Conservation (phyloP, 2,797 vertebrate genomes). For the Synanceia verrucosa region DNA sequence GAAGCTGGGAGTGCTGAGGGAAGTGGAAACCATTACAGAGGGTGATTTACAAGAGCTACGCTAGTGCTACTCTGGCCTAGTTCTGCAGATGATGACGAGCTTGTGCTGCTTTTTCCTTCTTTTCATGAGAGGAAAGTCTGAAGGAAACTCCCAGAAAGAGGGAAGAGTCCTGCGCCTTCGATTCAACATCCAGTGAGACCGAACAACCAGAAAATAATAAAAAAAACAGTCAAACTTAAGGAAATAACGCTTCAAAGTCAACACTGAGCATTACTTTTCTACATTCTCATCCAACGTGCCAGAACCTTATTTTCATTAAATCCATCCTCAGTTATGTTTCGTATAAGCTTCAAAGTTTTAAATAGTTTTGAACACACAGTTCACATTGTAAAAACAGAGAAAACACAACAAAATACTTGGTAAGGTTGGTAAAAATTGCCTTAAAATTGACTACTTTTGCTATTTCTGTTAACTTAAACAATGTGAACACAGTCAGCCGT, state of each 20-base stretch:
- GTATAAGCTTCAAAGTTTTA: background rate
- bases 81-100: constrained; percentile 29
- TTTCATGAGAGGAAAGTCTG: constrained; percentile 45
- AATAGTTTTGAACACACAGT: too few species aligned
- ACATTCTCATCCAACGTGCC: background rate
- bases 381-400: too few species aligned
- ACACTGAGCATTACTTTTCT: background rate
- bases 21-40: constrained; percentile 80
- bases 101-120: constrained; percentile 37
- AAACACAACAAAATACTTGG: too few species aligned
- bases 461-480: too few species aligned
- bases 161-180: background rate
- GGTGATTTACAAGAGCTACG: constrained; percentile 69
- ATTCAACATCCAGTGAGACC: background rate
- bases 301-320: background rate
- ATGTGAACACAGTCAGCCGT: too few species aligned
- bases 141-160: constrained; percentile 31
- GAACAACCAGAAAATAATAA: background rate
- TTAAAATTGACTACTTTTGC: too few species aligned
- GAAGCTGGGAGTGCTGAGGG: constrained; percentile 53
- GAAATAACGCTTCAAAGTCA: background rate
- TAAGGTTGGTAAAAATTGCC: too few species aligned
- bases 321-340: background rate
- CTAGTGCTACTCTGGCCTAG: constrained; percentile 32
- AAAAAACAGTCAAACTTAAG: background rate